Conservation (phyloP, 2,113 vertebrate species). For the Tursiops truncatus region DNA sequence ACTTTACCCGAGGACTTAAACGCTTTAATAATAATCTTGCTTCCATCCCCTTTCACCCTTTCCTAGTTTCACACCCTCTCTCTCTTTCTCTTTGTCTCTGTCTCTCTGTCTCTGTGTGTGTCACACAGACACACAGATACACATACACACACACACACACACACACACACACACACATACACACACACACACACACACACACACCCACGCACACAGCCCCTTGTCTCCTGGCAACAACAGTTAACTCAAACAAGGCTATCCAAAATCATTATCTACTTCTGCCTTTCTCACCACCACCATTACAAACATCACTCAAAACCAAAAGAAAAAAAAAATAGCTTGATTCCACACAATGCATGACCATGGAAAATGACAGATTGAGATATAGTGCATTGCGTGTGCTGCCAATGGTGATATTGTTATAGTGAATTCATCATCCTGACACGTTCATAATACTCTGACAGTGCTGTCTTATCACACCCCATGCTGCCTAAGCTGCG, state of each 20-base stretch:
- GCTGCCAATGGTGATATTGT: slow-evolving; percentile 17
- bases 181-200: not conserved
- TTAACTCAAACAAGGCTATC: not conserved
- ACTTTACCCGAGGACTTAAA: not conserved
- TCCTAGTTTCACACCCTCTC: not conserved
- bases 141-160: not conserved
- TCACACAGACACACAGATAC: not conserved
- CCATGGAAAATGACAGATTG: slow-evolving; percentile 44
- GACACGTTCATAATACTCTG: slow-evolving; percentile 38
- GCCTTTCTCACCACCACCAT: not conserved
- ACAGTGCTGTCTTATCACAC: slow-evolving; percentile 7
- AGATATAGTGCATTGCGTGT: not conserved
- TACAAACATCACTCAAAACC: slow-evolving; percentile 20
- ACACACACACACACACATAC: too few relatives aligned
- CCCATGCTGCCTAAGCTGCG: not conserved
- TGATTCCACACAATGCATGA: not conserved
- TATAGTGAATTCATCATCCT: slow-evolving; percentile 62
- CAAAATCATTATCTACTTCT: not conserved
- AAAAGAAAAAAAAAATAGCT: not conserved
- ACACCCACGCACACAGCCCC: not conserved
- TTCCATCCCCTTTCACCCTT: not conserved
- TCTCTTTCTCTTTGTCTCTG: not conserved
- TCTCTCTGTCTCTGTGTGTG: not conserved
- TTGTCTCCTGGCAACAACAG: not conserved
- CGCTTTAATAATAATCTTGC: not conserved